These are phyloP conservation scores for Callithrix jacchus DNA, from an alignment of 2,113 vertebrate genomes.

Conservation along the genomic window DNA sequence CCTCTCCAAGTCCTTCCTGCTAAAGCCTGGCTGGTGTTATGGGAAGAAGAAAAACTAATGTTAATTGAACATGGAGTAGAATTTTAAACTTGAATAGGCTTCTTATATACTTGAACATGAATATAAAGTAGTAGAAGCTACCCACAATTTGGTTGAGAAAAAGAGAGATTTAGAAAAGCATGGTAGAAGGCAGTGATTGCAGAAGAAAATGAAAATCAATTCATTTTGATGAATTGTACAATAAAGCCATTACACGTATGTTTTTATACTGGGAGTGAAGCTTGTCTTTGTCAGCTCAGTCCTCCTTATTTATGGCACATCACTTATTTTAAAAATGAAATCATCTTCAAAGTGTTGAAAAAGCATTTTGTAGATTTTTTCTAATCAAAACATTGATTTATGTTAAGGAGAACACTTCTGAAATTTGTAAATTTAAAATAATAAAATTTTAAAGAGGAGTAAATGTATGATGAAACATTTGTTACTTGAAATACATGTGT, in stretches of 20 bases:
- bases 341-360: not conserved
- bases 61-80: not conserved
- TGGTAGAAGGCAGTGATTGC: not conserved
- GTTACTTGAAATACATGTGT: not conserved
- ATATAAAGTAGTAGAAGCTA: not conserved
- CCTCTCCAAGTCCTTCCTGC: not conserved
- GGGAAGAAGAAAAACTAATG: not conserved
- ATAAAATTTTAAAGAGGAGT: not conserved
- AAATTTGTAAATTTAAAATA: conserved; percentile 37
- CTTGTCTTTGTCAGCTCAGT: not conserved
- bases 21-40: not conserved
- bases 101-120: not conserved
- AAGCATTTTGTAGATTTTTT: conserved; percentile 30
- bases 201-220: conserved; percentile 56
- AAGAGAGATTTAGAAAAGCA: not conserved
- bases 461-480: not conserved
- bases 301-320: conserved; percentile 23
- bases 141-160: not conserved
- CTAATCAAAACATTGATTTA: conserved; percentile 40
- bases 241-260: not conserved
- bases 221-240: conserved; percentile 31
- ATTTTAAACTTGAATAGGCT: not conserved
- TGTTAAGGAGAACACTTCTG: conserved; percentile 27
- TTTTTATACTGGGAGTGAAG: not conserved
- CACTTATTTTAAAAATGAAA: conserved; percentile 58